Evolutionary conservation across 2,888 invertebrate genomes (phyloP).

Genomic region (Tenthredo livida): DNA sequence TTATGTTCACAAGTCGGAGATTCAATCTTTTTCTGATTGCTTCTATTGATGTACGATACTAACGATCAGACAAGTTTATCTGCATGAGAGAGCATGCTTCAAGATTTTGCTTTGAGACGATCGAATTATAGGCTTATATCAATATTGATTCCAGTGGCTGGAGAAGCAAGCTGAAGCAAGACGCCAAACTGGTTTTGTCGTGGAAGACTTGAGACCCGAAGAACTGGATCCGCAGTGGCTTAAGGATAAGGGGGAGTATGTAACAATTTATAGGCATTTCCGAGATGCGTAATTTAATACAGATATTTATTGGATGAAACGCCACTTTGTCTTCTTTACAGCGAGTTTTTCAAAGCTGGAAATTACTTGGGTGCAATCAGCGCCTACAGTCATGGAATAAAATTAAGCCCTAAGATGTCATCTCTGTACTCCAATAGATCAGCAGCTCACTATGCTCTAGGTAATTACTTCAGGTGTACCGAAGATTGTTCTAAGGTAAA

Average conservation of each 20-base stretch:
- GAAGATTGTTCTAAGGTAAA: constrained; percentile 81
- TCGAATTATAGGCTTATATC: not conserved
- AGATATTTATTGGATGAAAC: not conserved
- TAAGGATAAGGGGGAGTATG: constrained; percentile 88
- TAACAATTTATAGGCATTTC: constrained; percentile 58
- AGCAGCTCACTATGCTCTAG: constrained; percentile 88
- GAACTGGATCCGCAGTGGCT: constrained; percentile 92
- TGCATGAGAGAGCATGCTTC: not conserved
- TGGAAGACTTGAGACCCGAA: constrained; percentile 87
- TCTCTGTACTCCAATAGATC: constrained; percentile 89
- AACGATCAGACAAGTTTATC: not conserved
- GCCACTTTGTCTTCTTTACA: constrained; percentile 66
- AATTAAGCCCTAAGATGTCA: constrained; percentile 85
- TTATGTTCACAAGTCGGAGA: too few species aligned
- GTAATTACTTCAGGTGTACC: constrained; percentile 86
- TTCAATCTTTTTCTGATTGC: not conserved
- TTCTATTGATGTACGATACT: not conserved
- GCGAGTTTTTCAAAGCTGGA: constrained; percentile 86
- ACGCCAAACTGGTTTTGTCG: constrained; percentile 84
- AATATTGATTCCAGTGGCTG: constrained; percentile 81
- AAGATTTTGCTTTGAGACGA: not conserved
- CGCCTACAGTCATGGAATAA: constrained; percentile 89
- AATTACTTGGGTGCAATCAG: constrained; percentile 91
- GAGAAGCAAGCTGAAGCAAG: constrained; percentile 88
- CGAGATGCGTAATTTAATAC: not conserved